These are phyloP conservation scores for Myiotriccus ornatus DNA, from an alignment of 2,797 vertebrate genomes.

Conservation along the genomic window DNA sequence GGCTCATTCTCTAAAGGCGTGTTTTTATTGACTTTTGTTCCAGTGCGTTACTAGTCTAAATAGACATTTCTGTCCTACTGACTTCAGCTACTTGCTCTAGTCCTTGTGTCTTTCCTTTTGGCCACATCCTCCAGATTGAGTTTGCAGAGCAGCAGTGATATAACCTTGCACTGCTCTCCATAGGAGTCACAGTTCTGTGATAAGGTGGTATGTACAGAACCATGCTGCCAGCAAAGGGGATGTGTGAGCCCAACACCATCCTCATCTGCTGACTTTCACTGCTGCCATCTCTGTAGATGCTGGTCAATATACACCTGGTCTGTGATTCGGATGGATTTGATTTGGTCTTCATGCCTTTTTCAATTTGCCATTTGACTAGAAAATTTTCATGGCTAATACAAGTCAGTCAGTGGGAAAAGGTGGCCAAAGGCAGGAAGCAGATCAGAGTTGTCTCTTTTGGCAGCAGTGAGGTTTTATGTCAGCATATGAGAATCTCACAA, in stretches of 20 bases:
- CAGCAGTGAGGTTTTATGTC: neutral
- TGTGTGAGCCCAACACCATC: rapidly evolving
- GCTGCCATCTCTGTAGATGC: neutral
- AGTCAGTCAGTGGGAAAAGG: neutral
- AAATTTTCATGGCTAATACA: neutral
- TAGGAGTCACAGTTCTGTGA: neutral
- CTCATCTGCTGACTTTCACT: neutral
- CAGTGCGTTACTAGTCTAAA: neutral
- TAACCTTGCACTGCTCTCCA: neutral
- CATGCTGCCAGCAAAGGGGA: neutral
- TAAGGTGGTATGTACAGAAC: neutral
- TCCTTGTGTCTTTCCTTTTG: neutral
- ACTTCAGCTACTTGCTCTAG: neutral
- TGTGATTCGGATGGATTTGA: neutral
- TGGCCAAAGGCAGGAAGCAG: neutral
- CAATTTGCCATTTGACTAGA: neutral
- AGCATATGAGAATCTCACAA: neutral
- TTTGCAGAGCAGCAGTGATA: neutral
- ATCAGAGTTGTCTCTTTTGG: neutral
- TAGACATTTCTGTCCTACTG: neutral
- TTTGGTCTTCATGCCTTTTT: neutral
- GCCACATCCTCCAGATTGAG: neutral
- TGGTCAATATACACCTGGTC: neutral
- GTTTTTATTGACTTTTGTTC: neutral
- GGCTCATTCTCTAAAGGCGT: neutral